A percentile compares a stretch with the other conserved stretches of the same genome.
Conservation (phyloP, 2,113 vertebrate species). For the Naja naja region DNA sequence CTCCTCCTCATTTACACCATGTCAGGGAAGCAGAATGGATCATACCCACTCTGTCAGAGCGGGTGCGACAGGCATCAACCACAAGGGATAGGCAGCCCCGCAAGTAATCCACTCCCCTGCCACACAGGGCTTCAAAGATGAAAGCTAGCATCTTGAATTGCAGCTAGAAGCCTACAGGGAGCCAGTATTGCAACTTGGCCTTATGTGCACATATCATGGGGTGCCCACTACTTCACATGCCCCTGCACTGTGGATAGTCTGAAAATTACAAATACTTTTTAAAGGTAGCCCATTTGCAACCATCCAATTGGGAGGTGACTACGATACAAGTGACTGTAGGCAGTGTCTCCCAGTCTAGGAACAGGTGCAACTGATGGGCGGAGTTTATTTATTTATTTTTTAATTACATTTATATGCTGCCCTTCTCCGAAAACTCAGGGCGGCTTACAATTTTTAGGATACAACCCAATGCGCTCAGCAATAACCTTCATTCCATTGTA, state of each 20-base stretch:
- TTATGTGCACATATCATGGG: background rate
- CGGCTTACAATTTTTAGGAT: no score
- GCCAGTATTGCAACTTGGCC: background rate
- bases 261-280: background rate
- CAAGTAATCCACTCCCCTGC: background rate
- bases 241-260: background rate
- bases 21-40: background rate
- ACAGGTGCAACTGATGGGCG: background rate
- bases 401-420: no score
- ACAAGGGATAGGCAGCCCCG: background rate
- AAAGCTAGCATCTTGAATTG: background rate
- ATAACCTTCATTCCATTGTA: no score
- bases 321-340: background rate
- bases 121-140: background rate
- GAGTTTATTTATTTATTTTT: no score
- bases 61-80: background rate
- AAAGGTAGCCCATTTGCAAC: background rate
- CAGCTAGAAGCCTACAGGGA: background rate
- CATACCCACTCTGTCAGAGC: background rate
- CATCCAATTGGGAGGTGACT: background rate
- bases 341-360: background rate
- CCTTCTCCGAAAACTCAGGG: no score
- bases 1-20: background rate
- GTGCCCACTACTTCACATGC: background rate
- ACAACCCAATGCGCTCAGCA: no score